Percentiles rank a stretch among this genome's conserved stretches.
Evolutionary conservation across 2,888 invertebrate genomes (phyloP).

Genomic region (Spodoptera littoralis): DNA sequence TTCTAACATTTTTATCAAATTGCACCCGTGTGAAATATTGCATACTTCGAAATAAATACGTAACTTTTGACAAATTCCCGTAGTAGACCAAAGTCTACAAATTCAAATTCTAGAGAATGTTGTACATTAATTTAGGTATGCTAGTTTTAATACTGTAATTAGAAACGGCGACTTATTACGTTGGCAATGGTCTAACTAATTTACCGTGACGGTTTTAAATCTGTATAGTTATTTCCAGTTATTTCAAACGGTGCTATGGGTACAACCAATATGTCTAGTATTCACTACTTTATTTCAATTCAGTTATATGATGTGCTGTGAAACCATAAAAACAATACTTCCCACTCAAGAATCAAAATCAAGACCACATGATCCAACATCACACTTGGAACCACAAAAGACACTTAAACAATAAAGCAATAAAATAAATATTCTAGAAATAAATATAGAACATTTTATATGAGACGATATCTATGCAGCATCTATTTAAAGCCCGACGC

Average conservation of each 20-base stretch:
- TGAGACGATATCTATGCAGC: slow-evolving; percentile 6
- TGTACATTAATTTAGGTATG: background rate
- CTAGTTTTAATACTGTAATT: slow-evolving; percentile 28
- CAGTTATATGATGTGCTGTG: too few species aligned
- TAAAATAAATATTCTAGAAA: too few species aligned
- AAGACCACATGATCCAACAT: too few species aligned
- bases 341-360: too few species aligned
- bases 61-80: background rate
- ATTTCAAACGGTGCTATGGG: background rate
- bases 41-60: too few species aligned
- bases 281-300: too few species aligned
- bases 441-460: too few species aligned
- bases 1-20: too few species aligned
- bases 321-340: too few species aligned
- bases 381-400: too few species aligned
- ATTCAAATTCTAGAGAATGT: slow-evolving; percentile 5
- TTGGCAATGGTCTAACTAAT: slow-evolving; percentile 35
- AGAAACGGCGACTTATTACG: slow-evolving; percentile 17
- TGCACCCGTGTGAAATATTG: too few species aligned
- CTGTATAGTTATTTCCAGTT: background rate
- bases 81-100: background rate
- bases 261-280: background rate
- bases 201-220: slow-evolving; percentile 11
- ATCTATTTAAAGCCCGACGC: slow-evolving; percentile 18
- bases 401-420: too few species aligned